Conservation (phyloP, 2,888 invertebrate genomes). For the Microdon myrmicae region DNA sequence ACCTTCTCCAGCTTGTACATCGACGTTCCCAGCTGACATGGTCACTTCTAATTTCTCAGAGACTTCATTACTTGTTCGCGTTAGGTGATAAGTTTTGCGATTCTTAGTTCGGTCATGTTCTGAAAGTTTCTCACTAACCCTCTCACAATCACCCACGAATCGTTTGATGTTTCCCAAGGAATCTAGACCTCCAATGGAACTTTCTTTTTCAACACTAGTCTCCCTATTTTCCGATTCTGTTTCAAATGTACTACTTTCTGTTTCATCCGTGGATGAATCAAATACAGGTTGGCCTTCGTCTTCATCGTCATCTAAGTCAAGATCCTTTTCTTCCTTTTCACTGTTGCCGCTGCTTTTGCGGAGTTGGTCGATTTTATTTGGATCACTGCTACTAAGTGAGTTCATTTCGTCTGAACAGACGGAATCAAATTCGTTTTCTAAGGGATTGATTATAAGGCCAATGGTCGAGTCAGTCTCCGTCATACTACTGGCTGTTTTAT, state of each 20-base stretch:
- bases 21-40: conserved; percentile 52
- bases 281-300: conserved; percentile 55
- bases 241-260: conserved; percentile 64
- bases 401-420: conserved; percentile 58
- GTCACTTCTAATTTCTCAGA: conserved; percentile 53
- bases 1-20: conserved; percentile 37
- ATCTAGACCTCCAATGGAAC: conserved; percentile 16
- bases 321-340: conserved; percentile 12
- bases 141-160: conserved; percentile 64
- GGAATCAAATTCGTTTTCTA: conserved; percentile 66
- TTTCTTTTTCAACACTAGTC: conserved; percentile 63
- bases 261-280: conserved; percentile 59
- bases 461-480: conserved; percentile 63
- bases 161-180: conserved; percentile 61
- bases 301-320: conserved; percentile 23
- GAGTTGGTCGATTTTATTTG: conserved; percentile 48
- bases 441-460: conserved; percentile 75
- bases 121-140: conserved; percentile 62
- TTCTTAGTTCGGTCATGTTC: conserved; percentile 66
- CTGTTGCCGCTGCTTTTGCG: conserved; percentile 34
- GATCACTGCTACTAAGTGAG: conserved; percentile 51
- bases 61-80: conserved; percentile 56
- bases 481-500: conserved; percentile 52
- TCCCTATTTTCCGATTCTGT: conserved; percentile 64
- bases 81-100: conserved; percentile 64